Evolutionary conservation across 2,797 vertebrate genomes (phyloP), one percentile per base, ranked within the genome.

Genomic region (Acestrorhynchus altus): DNA sequence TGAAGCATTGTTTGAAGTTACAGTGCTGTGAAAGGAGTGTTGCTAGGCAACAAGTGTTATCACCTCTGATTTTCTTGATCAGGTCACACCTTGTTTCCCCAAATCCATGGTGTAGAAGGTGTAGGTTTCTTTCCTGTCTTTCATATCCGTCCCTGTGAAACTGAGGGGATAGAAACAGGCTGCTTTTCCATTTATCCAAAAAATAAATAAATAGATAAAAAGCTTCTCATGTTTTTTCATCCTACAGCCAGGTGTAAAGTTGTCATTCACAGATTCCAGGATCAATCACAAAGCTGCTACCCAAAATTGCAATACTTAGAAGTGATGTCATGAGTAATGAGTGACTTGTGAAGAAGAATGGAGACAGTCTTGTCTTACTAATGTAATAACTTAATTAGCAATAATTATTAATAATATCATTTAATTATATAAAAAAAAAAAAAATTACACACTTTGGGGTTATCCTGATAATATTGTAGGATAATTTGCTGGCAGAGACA

Each of bases 1-100:
- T 8, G 18, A 35, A 8, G 61, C 42, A n/a, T 56, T 20, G 24
- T 66, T 20, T 51, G 15, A n/a, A 46, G 47, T 47, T 44, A 63
- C 22, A 2, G 4, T 31, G 56, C 61, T 64, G 24, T 76, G 10
- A 72, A 78, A 66, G 35, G 39, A 35, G 20, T 22, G 47, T 70
- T 76, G 73, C 52, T 35, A 56, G 31, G 64, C 72, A 78, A 56
- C 66, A 31, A 40, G 44, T 72, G 15, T 49, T 59, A 64, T 69
- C 28, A 44, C 35, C 46, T 76, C 39, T n/a, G 7, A 76, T 71
- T 72, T 64, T 22, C 56, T 54, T 72, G n/a, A 61, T 65, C 63
- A 8, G 20, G 68, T 49, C 59, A 26, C 52, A 68, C 66, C 64
- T 66, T 66, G 26, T 39, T 46, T 8, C 64, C 22, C 26, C 66